phyloP scores from a whole-genome alignment of 2,797 vertebrate species.

The Tauraco hartlaubi region DNA sequence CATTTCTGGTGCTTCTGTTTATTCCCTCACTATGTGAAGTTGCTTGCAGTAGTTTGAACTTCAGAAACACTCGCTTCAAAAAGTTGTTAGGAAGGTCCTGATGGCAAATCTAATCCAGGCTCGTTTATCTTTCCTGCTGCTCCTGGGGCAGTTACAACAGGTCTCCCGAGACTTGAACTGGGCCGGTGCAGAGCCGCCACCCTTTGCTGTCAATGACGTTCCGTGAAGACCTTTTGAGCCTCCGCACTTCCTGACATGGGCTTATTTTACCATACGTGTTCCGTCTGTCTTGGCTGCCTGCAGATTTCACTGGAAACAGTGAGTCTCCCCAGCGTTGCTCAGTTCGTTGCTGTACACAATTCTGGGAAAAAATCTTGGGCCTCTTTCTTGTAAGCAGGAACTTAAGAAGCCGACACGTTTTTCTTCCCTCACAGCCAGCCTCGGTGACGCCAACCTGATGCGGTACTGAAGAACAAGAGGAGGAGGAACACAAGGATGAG shows the following conservation, averaged over 20 bases:
- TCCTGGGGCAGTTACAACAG: neutral
- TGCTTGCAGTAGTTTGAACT: neutral
- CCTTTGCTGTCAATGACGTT: slow-evolving; percentile 34
- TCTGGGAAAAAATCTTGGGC: neutral
- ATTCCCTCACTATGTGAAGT: accelerated
- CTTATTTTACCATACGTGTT: neutral
- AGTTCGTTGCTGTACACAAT: accelerated
- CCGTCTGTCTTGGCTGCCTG: neutral
- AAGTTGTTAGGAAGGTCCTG: neutral
- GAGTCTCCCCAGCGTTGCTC: neutral
- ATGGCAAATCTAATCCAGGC: accelerated
- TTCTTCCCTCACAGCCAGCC: neutral
- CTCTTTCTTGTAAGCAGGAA: neutral
- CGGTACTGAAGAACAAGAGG: neutral
- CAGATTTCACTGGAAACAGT: slow-evolving; percentile 38
- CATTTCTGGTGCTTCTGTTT: accelerated
- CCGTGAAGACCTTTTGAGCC: neutral
- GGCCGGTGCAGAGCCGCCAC: neutral
- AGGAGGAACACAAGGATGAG: slow-evolving; percentile 9
- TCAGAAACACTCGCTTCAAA: neutral
- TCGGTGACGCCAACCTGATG: neutral
- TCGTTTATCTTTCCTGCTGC: neutral
- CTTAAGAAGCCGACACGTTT: neutral
- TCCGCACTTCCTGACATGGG: slow-evolving; percentile 74
- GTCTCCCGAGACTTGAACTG: neutral